Conservation (phyloP, 2,113 vertebrate genomes). For the Tupaia chinensis region DNA sequence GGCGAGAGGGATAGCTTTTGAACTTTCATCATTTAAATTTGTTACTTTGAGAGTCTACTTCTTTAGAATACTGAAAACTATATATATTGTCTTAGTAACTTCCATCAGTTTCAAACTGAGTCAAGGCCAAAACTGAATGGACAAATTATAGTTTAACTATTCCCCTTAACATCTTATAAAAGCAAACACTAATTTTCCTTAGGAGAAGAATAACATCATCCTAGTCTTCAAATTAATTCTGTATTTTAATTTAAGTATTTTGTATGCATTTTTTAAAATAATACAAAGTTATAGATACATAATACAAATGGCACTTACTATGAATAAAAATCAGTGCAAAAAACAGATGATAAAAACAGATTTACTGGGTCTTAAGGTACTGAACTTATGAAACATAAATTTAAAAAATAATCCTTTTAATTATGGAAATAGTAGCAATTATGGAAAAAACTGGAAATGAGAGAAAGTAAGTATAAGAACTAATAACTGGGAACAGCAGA, state of each 20-base stretch:
- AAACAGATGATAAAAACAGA: not conserved
- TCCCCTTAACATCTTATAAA: not conserved
- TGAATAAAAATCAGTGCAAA: not conserved
- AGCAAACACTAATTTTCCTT: not conserved
- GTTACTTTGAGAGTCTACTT: not conserved
- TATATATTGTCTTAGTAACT: not conserved
- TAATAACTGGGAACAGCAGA: no score
- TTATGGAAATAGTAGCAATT: not conserved
- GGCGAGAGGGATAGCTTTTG: not conserved
- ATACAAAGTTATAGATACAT: not conserved
- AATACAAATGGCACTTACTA: not conserved
- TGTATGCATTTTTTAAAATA: not conserved
- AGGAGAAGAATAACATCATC: not conserved
- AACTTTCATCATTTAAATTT: not conserved
- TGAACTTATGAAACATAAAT: not conserved
- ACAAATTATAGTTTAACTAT: not conserved
- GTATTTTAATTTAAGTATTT: not conserved
- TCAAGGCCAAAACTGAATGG: not conserved
- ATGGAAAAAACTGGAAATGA: not conserved
- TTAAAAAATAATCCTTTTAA: not conserved
- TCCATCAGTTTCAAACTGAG: not conserved
- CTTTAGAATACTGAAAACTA: not conserved
- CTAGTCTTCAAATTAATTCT: not conserved
- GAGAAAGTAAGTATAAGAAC: not conserved
- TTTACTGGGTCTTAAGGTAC: not conserved